Percentiles rank a stretch among this genome's conserved stretches.
Conservation (phyloP, 1,140 invertebrate genomes). For the Metopolophium dirhodum region DNA sequence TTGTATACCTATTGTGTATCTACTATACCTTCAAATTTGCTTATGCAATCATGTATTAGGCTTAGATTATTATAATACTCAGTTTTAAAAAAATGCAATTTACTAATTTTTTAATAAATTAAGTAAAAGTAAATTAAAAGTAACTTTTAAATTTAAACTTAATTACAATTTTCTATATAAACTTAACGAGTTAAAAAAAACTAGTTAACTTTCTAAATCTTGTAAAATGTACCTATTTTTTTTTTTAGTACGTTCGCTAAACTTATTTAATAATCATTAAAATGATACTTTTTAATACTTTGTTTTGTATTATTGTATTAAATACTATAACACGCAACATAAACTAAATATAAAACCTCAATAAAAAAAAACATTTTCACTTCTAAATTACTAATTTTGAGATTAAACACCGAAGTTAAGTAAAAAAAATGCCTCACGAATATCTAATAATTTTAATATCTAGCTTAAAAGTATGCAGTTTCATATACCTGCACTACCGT, state of each 20-base stretch:
- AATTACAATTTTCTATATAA: neutral
- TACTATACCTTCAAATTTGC: neutral
- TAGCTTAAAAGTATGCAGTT: neutral
- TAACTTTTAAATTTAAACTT: too few relatives aligned
- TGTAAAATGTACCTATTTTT: neutral
- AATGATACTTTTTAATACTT: neutral
- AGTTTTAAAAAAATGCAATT: neutral
- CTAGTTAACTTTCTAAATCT: neutral
- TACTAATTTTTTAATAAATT: too few relatives aligned
- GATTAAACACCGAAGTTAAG: neutral
- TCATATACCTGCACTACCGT: neutral
- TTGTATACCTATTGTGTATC: neutral
- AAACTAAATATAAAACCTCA: neutral
- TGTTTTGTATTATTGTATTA: neutral
- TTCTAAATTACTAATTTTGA: neutral
- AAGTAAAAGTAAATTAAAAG: too few relatives aligned
- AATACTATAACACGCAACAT: neutral
- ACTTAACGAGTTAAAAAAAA: neutral
- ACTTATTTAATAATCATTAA: neutral
- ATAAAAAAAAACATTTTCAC: neutral
- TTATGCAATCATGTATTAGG: neutral
- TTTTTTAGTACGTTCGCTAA: neutral
- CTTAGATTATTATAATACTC: too few relatives aligned
- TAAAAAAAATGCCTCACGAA: neutral
- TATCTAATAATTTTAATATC: neutral